Base-by-base conservation (phyloP, 1,140 invertebrate genomes). In the Dendroctonus ponderosae region DNA sequence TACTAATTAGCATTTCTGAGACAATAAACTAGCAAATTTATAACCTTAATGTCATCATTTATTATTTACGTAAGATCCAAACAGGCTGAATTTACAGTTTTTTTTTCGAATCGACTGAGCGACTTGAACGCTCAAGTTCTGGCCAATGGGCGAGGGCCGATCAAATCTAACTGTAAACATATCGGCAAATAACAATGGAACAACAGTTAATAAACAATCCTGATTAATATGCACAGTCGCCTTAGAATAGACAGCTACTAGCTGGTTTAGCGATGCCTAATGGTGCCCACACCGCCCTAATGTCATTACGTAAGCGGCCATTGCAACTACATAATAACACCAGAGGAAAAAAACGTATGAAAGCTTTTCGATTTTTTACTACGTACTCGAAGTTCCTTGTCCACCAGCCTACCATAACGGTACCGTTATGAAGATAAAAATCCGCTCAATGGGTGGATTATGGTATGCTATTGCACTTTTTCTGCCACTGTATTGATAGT, bases 181-280 rank as follows among this genome's bases (percentile, higher is more conserved):
- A 26, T 26, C 26, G 49, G 26, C 49, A 51, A 51, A 51, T 51
- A 51, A 51, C 49, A 51, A 51, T 51, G 14, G 49, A 51, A 51
- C 26, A 51, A 51, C 49, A 51, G 49, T 51, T 51, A 51, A 51
- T 51, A 51, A n/a, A n/a, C 26, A 12, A 51, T 51, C 26, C n/a
- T 51, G n/a, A 12, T 51, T 51, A 15, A n/a, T 51, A 51, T 51
- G n/a, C 49, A 51, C 44, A 9, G 44, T 46, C 12, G 8, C 8
- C 44, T 46, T 46, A 9, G 44, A 46, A 46, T 12, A 46, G 8
- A 11, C 44, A 11, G 12, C 8, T 9, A 9, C 8, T 46, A 46
- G 8, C 44, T 46, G 12, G 44, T 46, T 11, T 9, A 12, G 44
- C 8, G 44, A 12, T 46, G 3, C 26, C 26, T 26, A 46, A 46